Percentiles rank a stretch among this genome's conserved stretches.
phyloP scores from a whole-genome alignment of 2,888 invertebrate species.

The Helleia helle region DNA sequence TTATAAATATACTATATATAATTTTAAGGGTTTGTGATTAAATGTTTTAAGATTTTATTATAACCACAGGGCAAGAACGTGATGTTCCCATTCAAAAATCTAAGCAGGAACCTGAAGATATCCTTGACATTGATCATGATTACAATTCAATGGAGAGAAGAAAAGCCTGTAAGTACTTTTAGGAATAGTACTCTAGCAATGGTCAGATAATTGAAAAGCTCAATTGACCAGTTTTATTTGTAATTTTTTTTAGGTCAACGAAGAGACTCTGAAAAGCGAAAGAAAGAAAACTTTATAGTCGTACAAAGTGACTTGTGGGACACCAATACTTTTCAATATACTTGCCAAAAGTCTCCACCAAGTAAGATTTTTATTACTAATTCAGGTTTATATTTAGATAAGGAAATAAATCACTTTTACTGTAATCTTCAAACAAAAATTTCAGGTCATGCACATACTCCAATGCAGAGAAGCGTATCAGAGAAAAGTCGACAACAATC shows the following conservation, averaged over 20 bases:
- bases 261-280: slow-evolving; percentile 61
- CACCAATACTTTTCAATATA: slow-evolving; percentile 75
- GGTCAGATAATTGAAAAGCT: too few species aligned
- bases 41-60: too few species aligned
- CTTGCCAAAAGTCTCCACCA: slow-evolving; percentile 59
- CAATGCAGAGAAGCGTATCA: slow-evolving; percentile 77
- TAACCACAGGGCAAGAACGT: slow-evolving; percentile 52
- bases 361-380: slow-evolving; percentile 26
- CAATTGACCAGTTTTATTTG: too few species aligned
- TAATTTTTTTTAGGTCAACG: slow-evolving; percentile 60
- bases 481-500: slow-evolving; percentile 76
- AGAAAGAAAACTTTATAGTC: slow-evolving; percentile 76
- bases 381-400: neutral
- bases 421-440: too few species aligned
- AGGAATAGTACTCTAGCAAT: too few species aligned
- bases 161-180: slow-evolving; percentile 46
- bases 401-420: neutral
- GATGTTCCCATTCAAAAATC: slow-evolving; percentile 44
- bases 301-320: slow-evolving; percentile 80
- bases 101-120: slow-evolving; percentile 60
- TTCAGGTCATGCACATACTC: slow-evolving; percentile 56
- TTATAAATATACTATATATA: too few species aligned
- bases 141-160: slow-evolving; percentile 54
- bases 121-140: slow-evolving; percentile 56
- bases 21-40: too few species aligned